Percentiles rank a stretch among this genome's conserved stretches.
These are phyloP conservation scores for Agonopterix arenella DNA, from an alignment of 2,888 invertebrate genomes.

Conservation along the genomic window DNA sequence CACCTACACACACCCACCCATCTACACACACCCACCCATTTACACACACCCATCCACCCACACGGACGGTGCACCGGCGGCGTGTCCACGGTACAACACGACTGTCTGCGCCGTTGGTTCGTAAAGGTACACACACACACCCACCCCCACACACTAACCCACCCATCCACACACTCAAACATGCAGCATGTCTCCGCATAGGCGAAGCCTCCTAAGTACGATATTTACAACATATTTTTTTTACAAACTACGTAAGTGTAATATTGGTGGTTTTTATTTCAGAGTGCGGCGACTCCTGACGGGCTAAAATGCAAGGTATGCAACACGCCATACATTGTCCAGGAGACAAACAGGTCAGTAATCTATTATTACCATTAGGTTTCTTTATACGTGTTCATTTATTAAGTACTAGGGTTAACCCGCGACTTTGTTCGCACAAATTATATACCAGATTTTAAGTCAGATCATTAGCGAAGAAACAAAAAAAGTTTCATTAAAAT, in stretches of 20 bases:
- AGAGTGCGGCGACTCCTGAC: conserved; percentile 83
- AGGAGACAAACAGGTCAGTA: conserved; percentile 81
- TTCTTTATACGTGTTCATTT: too few species aligned
- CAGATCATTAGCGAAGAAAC: too few species aligned
- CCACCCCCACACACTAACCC: neutral
- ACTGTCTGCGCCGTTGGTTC: conserved; percentile 89
- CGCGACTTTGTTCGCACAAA: too few species aligned
- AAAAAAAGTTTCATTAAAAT: too few species aligned
- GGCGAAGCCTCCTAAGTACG: too few species aligned
- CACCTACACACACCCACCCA: neutral
- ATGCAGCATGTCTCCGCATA: neutral
- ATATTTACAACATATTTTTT: too few species aligned
- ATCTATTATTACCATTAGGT: neutral
- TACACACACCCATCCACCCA: too few species aligned
- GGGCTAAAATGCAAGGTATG: conserved; percentile 90
- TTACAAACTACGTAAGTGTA: too few species aligned
- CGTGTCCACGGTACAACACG: conserved; percentile 94
- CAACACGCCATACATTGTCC: conserved; percentile 87
- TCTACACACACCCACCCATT: neutral
- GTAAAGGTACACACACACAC: neutral
- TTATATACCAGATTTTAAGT: too few species aligned
- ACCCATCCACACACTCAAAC: neutral
- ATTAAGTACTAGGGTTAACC: too few species aligned
- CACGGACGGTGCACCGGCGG: conserved; percentile 95
- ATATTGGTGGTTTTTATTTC: conserved; percentile 14